Evolutionary conservation across 1,140 invertebrate genomes (phyloP).

Genomic region (Trichomalopsis sarcophagae): DNA sequence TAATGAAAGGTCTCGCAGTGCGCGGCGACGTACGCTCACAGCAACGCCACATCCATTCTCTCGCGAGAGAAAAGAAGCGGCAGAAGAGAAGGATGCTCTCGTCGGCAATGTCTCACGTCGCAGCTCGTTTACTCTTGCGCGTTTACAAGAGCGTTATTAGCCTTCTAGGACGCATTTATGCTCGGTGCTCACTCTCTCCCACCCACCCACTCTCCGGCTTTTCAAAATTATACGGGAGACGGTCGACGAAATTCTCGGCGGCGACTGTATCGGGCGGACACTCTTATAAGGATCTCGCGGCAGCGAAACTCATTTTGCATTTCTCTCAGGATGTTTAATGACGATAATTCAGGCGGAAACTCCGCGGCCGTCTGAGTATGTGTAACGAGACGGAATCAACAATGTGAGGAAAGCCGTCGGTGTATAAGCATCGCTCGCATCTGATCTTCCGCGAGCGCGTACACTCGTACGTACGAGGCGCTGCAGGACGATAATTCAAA

Average conservation of each 20-base stretch:
- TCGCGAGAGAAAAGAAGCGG: not conserved
- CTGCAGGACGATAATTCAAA: constrained; percentile 60
- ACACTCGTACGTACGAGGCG: constrained; percentile 49
- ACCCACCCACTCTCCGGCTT: not conserved
- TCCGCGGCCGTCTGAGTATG: not conserved
- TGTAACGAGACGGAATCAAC: constrained; percentile 40
- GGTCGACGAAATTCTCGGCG: constrained; percentile 2
- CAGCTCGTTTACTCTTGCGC: constrained; percentile 23
- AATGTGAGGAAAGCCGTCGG: constrained; percentile 28
- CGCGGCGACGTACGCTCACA: not conserved
- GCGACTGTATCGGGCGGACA: no score
- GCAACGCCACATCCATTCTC: not conserved
- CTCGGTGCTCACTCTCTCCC: not conserved
- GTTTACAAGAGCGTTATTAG: constrained; percentile 24
- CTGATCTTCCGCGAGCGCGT: constrained; percentile 25
- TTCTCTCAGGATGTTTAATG: constrained; percentile 34
- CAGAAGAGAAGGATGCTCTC: no score
- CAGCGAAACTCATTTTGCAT: constrained; percentile 6
- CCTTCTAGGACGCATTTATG: constrained; percentile 15
- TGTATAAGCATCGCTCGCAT: constrained; percentile 8
- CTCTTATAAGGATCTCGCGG: not conserved
- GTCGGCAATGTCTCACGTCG: constrained; percentile 12
- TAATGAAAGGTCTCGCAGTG: constrained; percentile 30
- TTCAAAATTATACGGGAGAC: not conserved
- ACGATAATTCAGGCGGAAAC: constrained; percentile 26